Percentiles rank a stretch among this genome's conserved stretches.
These are phyloP conservation scores for Petrocephalus microphthalmus DNA, from an alignment of 2,113 vertebrate species.

Conservation along the genomic window DNA sequence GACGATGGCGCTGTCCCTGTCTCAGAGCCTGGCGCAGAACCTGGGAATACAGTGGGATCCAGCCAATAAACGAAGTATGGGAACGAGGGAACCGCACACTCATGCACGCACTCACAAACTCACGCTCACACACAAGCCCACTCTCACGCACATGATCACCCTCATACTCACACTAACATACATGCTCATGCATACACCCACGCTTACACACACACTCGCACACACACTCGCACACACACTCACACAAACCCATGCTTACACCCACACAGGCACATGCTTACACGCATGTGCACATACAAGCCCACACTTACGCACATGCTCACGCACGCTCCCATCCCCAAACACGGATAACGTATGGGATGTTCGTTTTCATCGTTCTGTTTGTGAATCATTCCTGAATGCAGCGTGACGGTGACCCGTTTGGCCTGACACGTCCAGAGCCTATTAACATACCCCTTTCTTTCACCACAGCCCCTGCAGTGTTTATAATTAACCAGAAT, in stretches of 20 bases:
- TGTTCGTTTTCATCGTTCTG: background rate
- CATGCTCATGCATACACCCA: too few relatives aligned
- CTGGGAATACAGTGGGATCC: constrained; percentile 96
- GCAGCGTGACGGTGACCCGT: background rate
- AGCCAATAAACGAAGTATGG: constrained; percentile 79
- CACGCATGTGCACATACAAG: too few relatives aligned
- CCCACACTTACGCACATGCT: too few relatives aligned
- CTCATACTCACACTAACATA: background rate
- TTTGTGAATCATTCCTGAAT: background rate
- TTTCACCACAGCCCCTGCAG: background rate
- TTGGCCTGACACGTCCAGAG: background rate
- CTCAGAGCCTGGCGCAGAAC: constrained; percentile 93
- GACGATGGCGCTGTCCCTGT: constrained; percentile 78
- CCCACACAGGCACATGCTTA: background rate
- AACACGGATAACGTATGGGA: background rate
- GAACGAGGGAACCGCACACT: constrained; percentile 32
- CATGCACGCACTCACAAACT: background rate
- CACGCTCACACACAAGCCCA: too few relatives aligned
- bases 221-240: background rate
- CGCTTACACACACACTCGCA: too few relatives aligned
- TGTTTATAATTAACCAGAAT: background rate
- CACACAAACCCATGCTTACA: background rate
- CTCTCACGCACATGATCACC: too few relatives aligned
- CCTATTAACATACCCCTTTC: background rate
- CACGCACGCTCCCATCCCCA: background rate